Conservation (phyloP, 2,113 vertebrate species). For the Cervus canadensis region DNA sequence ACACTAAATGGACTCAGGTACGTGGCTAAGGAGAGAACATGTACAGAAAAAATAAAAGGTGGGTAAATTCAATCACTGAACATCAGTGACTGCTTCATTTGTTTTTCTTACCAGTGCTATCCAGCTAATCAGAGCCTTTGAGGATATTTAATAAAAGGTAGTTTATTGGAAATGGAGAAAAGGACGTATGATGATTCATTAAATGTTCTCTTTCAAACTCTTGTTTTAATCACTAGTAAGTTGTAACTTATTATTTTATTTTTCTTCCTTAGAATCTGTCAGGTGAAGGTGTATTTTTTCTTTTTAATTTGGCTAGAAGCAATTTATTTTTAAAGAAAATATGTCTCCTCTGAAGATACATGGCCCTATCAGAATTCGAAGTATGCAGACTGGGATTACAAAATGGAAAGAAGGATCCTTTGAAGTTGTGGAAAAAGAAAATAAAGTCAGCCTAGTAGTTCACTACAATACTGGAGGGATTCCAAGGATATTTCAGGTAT, state of each 20-base stretch:
- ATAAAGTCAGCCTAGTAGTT: conserved; percentile 90
- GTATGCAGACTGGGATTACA: conserved; percentile 90
- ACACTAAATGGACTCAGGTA: not conserved
- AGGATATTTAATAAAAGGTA: not conserved
- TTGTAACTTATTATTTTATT: conserved; percentile 59
- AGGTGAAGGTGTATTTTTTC: conserved; percentile 55
- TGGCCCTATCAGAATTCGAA: conserved; percentile 89
- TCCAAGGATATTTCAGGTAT: conserved; percentile 92
- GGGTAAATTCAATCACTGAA: not conserved
- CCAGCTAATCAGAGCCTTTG: not conserved
- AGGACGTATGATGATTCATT: not conserved
- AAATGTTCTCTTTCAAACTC: conserved; percentile 13
- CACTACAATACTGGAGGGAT: conserved; percentile 92
- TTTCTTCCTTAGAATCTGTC: conserved; percentile 59
- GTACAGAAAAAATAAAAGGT: not conserved
- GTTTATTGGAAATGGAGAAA: not conserved
- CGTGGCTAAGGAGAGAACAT: not conserved
- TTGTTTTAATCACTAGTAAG: conserved; percentile 42
- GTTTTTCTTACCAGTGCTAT: not conserved
- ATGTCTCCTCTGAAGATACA: conserved; percentile 90
- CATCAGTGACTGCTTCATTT: not conserved
- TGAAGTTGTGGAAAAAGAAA: conserved; percentile 97
- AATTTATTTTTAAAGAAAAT: conserved; percentile 63
- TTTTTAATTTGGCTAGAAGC: conserved; percentile 47
- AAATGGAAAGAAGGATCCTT: conserved; percentile 97